Evolutionary conservation across 2,113 vertebrate genomes (phyloP), one percentile per base, ranked within the genome.

Genomic region (Corythaeola cristata): DNA sequence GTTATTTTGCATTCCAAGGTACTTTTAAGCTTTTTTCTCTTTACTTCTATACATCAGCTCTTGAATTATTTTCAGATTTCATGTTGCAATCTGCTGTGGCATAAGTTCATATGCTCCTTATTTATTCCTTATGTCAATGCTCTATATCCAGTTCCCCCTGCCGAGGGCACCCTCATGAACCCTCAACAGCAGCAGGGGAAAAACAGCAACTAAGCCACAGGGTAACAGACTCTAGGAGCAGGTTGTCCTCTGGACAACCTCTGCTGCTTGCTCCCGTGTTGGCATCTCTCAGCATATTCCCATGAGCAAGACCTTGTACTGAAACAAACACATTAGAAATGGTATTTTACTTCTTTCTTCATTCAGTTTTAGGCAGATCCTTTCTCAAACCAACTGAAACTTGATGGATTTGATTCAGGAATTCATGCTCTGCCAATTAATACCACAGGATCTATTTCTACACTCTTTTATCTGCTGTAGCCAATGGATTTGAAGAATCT

Each of bases 161-260:
- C 59, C 69, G 39, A 66, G 3, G 18, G 37, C 74, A 92, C 85
- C 66, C 85, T 96, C 88, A 85, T 59, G 39, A 91, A 83, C 68
- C 97, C 91, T 86, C 82, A 91, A 53, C 27, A 96, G 59, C 64
- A 97, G 94, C 23, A 73, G 15, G 22, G 32, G 81, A 90, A 97
- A 95, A 97, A 13, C 45, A 91, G 74, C 49, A 33, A 94, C 75
- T 8, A n/a, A 89, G 35, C 55, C 88, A 52, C 17, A 64, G 27
- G 30, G 26, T 78, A 74, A 95, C 49, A 89, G 82, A 87, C 75
- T 71, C 88, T 63, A 92, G 73, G 88, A 94, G 87, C 90, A 69
- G 5, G 9, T 21, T 88, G 50, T 50, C 71, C 20, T 76, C 45
- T 58, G 45, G 45, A 69, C 37, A 85, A 15, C 32, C 28, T 72